Evolutionary conservation across 1,140 invertebrate genomes (phyloP).

Genomic region (Ceratosolen solmsi): DNA sequence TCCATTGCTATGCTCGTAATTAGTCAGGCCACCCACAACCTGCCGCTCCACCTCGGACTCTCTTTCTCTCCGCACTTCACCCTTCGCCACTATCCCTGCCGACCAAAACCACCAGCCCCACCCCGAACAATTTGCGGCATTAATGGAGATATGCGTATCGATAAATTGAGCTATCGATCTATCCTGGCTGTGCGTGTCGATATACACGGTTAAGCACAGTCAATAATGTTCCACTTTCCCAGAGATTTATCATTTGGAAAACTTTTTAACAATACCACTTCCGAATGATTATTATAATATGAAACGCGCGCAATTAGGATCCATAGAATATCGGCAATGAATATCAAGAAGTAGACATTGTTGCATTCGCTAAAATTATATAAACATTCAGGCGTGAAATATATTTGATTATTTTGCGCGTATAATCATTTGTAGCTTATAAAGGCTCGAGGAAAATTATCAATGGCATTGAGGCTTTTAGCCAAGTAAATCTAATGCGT

Average conservation of each 20-base stretch:
- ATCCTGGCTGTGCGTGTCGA: too few relatives aligned
- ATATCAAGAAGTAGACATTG: not conserved
- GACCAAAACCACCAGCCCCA: too few relatives aligned
- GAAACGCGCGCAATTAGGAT: not conserved
- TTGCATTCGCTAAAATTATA: not conserved
- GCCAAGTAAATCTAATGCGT: too few relatives aligned
- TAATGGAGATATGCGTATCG: too few relatives aligned
- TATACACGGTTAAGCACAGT: not conserved
- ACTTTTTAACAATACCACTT: too few relatives aligned
- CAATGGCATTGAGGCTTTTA: too few relatives aligned
- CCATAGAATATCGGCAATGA: not conserved
- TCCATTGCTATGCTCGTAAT: conserved; percentile 38
- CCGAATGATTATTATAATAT: not conserved
- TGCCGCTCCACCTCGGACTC: not conserved
- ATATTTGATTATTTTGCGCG: not conserved
- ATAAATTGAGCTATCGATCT: not conserved
- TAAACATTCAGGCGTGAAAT: not conserved
- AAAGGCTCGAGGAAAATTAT: too few relatives aligned
- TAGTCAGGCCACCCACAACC: conserved; percentile 19
- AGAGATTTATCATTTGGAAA: too few relatives aligned
- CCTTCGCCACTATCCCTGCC: too few relatives aligned
- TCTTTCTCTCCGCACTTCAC: not conserved
- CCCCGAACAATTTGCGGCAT: too few relatives aligned
- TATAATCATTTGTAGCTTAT: not conserved
- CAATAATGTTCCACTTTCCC: not conserved